Conservation (phyloP, 2,113 vertebrate genomes). For the Lamprologus ornatipinnis region DNA sequence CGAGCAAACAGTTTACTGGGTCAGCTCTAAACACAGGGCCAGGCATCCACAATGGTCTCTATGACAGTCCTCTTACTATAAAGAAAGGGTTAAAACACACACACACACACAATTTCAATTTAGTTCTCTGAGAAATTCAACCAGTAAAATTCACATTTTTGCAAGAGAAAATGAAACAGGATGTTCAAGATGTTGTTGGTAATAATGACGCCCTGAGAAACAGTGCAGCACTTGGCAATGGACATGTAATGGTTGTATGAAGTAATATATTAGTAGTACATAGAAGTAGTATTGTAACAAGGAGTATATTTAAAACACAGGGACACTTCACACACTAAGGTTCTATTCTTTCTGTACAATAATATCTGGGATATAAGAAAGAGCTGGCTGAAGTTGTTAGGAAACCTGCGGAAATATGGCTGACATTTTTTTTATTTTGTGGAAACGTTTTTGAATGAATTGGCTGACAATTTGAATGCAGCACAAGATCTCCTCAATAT, state of each 20-base stretch:
- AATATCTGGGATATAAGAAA: not conserved
- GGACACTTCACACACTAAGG: not conserved
- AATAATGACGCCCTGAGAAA: not conserved
- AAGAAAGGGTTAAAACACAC: not conserved
- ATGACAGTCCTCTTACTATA: not conserved
- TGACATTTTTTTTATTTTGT: not conserved
- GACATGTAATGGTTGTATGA: not conserved
- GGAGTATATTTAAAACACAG: not conserved
- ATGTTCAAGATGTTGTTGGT: not conserved
- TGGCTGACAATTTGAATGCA: not conserved
- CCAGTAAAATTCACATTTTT: not conserved
- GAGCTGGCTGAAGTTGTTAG: not conserved
- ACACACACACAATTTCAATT: not conserved
- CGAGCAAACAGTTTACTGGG: slow-evolving; percentile 48
- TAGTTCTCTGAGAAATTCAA: not conserved
- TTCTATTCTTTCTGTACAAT: not conserved
- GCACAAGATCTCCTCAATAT: not conserved
- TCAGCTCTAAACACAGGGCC: not conserved
- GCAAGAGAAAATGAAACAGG: not conserved
- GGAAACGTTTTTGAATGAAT: not conserved
- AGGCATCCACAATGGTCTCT: slow-evolving; percentile 21
- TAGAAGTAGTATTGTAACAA: not conserved
- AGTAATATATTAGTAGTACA: not conserved
- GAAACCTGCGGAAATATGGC: not conserved
- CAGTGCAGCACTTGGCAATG: not conserved